A percentile compares a stretch with the other conserved stretches of the same genome.
phyloP scores from a whole-genome alignment of 2,113 vertebrate species.

The Vidua chalybeata region DNA sequence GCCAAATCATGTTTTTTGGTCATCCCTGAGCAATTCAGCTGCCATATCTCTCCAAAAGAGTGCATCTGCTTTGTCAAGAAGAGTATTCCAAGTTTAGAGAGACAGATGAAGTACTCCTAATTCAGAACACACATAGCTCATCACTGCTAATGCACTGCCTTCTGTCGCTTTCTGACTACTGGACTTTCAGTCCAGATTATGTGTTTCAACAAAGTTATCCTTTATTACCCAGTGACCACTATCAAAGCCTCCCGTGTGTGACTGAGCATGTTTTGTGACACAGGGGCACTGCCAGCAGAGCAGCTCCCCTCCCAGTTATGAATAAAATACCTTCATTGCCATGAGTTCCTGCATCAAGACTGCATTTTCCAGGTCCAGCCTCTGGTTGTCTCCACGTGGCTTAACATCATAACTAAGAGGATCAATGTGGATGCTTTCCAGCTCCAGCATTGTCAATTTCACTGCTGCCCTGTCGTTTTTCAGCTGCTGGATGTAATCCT shows the following conservation, averaged over 20 bases:
- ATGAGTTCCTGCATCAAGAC: constrained; percentile 92
- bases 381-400: constrained; percentile 83
- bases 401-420: constrained; percentile 84
- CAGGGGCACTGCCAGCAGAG: background rate
- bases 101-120: background rate
- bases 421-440: constrained; percentile 89
- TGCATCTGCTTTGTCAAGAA: constrained; percentile 6
- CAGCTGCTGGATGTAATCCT: constrained; percentile 87
- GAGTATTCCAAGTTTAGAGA: background rate
- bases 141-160: background rate
- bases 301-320: background rate
- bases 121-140: background rate
- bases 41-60: background rate
- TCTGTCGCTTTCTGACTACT: background rate
- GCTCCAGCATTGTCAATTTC: constrained; percentile 87
- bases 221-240: background rate
- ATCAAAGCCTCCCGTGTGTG: background rate
- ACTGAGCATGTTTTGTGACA: background rate
- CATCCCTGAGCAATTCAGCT: background rate
- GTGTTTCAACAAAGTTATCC: background rate
- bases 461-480: constrained; percentile 87
- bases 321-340: constrained; percentile 87
- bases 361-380: constrained; percentile 87
- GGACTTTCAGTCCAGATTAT: background rate
- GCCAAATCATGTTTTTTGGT: background rate